Base-by-base conservation (phyloP, 2,888 invertebrate species). In the Drosophila bunnanda region DNA sequence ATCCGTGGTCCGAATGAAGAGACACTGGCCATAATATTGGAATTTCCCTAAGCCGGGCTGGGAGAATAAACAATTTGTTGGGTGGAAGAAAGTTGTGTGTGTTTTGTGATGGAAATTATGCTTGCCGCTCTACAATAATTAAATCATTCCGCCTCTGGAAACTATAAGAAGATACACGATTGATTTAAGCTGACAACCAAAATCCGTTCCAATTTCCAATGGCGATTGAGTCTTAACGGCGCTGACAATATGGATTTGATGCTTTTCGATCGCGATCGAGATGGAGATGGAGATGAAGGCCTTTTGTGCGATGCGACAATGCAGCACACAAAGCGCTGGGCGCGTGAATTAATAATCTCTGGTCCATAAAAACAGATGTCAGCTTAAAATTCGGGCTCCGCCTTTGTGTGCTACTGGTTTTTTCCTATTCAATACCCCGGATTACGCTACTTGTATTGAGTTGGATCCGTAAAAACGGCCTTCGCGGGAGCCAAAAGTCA, bases 161-260 rank as follows among this genome's bases (percentile, higher is more conserved):
- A 81, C 80, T 83, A 62, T 81, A 76, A 74, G 81, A 67, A 59
- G 73, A 79, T 72, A 60, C 62, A 65, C 64, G 44, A 81, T 74
- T 73, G 84, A 81, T 69, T 75, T 86, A 83, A 83, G 73, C 82
- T 81, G 82, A 83, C 87, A 85, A 76, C 80, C 79, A 61, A 76
- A 77, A 80, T 85, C 85, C 88, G 90, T 89, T 90, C 89, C 86
- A 89, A 86, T 90, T 90, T 89, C 86, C 77, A 90, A 90, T 79
- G 80, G 73, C 88, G 85, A 87, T 89, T 88, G 80, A 80, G 67
- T 83, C 56, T 85, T 74, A 83, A 83, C 81, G 81, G 81, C 85
- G 81, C 76, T 81, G 81, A 82, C 86, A 83, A 84, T 83, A 64
- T 76, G 68, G 70, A 72, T 72, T 70, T 61, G 80, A 78, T 65